Evolutionary conservation across 2,797 vertebrate genomes (phyloP).

Genomic region (Pangasius djambal): DNA sequence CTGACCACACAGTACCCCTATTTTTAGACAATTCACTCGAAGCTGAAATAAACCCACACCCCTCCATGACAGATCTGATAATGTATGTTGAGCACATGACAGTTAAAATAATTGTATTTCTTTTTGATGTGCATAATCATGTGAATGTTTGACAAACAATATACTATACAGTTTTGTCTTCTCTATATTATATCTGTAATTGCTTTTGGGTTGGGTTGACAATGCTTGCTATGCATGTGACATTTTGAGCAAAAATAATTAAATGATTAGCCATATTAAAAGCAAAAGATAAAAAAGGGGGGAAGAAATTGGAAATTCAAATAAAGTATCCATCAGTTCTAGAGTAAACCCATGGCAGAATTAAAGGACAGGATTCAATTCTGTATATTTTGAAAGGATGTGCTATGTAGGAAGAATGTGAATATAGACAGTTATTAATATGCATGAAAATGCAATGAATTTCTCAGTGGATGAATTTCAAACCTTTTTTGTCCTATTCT

Average conservation of each 20-base stretch:
- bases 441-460: constrained; percentile 45
- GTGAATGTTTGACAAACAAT: not conserved
- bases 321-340: not conserved
- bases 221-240: not conserved
- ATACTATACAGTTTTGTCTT: not conserved
- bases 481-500: not conserved
- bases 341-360: not conserved
- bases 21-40: not conserved
- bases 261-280: not conserved
- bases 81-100: not conserved
- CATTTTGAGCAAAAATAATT: not conserved
- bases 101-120: constrained; percentile 11
- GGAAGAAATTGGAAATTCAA: not conserved
- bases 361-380: not conserved
- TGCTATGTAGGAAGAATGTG: constrained; percentile 31
- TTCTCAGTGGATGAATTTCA: constrained; percentile 37
- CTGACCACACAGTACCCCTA: not conserved
- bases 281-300: not conserved
- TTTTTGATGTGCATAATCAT: not conserved
- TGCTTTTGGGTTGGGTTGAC: not conserved
- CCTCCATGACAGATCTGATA: not conserved
- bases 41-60: not conserved
- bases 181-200: not conserved
- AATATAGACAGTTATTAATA: constrained; percentile 43
- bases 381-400: constrained; percentile 23